Percentiles rank a stretch among this genome's conserved stretches.
phyloP scores from a whole-genome alignment of 2,113 vertebrate species.

The Misgurnus mizolepis region DNA sequence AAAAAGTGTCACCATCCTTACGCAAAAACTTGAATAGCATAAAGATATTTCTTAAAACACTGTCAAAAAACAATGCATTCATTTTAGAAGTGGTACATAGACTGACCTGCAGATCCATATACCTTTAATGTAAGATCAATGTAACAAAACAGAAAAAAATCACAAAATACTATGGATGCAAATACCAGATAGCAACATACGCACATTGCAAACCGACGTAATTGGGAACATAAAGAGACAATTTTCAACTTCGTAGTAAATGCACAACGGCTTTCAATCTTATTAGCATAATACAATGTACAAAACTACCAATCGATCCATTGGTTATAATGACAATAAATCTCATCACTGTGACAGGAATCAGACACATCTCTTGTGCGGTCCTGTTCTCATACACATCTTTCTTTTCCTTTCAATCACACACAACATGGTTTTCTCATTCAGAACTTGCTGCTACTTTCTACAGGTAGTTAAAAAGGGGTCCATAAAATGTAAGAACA shows the following conservation, averaged over 20 bases:
- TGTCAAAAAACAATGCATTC: constrained; percentile 54
- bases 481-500: constrained; percentile 29
- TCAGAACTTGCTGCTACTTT: constrained; percentile 1
- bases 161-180: neutral
- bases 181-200: constrained; percentile 24
- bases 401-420: neutral
- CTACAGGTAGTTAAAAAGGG: constrained; percentile 15
- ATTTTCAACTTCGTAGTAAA: neutral
- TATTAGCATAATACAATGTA: neutral
- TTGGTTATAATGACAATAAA: neutral
- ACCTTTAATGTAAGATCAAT: constrained; percentile 61
- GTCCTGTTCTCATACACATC: neutral
- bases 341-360: constrained; percentile 2
- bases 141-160: constrained; percentile 47
- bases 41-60: constrained; percentile 18
- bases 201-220: constrained; percentile 22
- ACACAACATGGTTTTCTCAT: neutral
- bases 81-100: constrained; percentile 66
- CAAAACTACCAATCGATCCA: neutral
- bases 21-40: constrained; percentile 41
- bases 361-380: neutral
- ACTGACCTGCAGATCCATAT: constrained; percentile 76
- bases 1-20: neutral
- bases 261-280: neutral
- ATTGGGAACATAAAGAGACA: neutral